phyloP scores from a whole-genome alignment of 2,797 vertebrate species.

The Psittacula derbiana region DNA sequence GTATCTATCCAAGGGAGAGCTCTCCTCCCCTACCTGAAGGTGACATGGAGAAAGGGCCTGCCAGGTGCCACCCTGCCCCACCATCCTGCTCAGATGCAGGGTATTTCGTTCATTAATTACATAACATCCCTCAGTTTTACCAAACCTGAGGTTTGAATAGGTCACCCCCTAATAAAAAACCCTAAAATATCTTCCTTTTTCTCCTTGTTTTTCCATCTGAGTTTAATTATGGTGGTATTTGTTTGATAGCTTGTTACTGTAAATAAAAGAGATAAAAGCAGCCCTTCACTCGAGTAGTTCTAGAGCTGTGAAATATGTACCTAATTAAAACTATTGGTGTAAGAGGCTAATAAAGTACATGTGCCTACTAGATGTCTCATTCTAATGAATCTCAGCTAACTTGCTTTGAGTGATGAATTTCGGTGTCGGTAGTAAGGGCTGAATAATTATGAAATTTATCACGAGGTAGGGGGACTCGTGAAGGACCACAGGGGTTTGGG shows the following conservation, averaged over 20 bases:
- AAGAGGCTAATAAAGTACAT: constrained; percentile 97
- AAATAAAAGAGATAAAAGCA: constrained; percentile 91
- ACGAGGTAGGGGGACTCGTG: constrained; percentile 87
- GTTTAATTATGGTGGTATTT: constrained; percentile 80
- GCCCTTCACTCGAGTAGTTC: constrained; percentile 89
- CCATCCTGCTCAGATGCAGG: not conserved
- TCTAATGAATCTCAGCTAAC: constrained; percentile 97
- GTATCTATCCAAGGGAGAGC: constrained; percentile 58
- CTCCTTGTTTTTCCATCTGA: constrained; percentile 61
- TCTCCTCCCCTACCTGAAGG: constrained; percentile 57
- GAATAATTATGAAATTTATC: constrained; percentile 97
- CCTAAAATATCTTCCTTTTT: not conserved
- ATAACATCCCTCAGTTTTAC: constrained; percentile 23
- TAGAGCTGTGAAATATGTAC: constrained; percentile 96
- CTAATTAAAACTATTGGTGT: constrained; percentile 99
- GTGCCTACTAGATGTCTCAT: constrained; percentile 92
- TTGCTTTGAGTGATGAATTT: constrained; percentile 98
- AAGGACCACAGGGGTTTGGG: constrained; percentile 84
- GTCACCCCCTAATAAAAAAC: constrained; percentile 56
- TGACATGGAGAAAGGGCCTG: constrained; percentile 60
- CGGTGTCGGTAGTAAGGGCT: constrained; percentile 86
- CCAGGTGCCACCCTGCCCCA: not conserved
- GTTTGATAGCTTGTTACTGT: constrained; percentile 84
- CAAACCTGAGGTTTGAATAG: constrained; percentile 55
- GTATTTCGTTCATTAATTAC: constrained; percentile 35